A percentile compares a stretch with the other conserved stretches of the same genome.
These are phyloP conservation scores for Drosophila ogumai DNA, from an alignment of 1,140 invertebrate species.

Conservation along the genomic window DNA sequence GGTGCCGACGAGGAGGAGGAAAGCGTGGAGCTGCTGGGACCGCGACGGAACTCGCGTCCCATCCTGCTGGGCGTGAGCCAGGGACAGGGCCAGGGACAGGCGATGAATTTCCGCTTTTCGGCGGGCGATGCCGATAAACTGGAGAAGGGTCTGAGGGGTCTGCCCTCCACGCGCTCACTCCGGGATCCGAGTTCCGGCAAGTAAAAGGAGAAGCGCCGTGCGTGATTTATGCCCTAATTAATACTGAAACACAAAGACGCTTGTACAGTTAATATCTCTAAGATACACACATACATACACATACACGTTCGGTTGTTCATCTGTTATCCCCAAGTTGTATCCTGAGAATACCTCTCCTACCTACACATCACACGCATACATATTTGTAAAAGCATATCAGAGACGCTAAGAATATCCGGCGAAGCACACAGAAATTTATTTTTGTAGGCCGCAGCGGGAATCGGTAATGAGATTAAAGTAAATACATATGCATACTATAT, in stretches of 20 bases:
- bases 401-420: conserved; percentile 16
- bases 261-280: conserved; percentile 81
- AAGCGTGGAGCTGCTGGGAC: conserved; percentile 68
- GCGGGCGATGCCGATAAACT: conserved; percentile 84
- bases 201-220: conserved; percentile 48
- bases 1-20: conserved; percentile 68
- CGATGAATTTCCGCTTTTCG: conserved; percentile 80
- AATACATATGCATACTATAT: conserved; percentile 4
- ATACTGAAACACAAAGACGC: conserved; percentile 82
- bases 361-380: conserved; percentile 21
- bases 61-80: conserved; percentile 49
- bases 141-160: conserved; percentile 77
- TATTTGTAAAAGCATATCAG: conserved; percentile 70
- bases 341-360: conserved; percentile 11
- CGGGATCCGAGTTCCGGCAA: conserved; percentile 70
- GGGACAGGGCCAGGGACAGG: conserved; percentile 49
- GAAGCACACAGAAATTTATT: conserved; percentile 15
- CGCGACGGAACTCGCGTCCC: conserved; percentile 55
- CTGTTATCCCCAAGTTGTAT: conserved; percentile 24
- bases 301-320: conserved; percentile 40
- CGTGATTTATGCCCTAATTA: conserved; percentile 82
- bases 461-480: conserved; percentile 15
- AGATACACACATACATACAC: conserved; percentile 53
- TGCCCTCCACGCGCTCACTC: conserved; percentile 77
- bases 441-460: conserved; percentile 33